Base-by-base conservation (phyloP, 2,113 vertebrate species). In the Tricholaema leucomelas region DNA sequence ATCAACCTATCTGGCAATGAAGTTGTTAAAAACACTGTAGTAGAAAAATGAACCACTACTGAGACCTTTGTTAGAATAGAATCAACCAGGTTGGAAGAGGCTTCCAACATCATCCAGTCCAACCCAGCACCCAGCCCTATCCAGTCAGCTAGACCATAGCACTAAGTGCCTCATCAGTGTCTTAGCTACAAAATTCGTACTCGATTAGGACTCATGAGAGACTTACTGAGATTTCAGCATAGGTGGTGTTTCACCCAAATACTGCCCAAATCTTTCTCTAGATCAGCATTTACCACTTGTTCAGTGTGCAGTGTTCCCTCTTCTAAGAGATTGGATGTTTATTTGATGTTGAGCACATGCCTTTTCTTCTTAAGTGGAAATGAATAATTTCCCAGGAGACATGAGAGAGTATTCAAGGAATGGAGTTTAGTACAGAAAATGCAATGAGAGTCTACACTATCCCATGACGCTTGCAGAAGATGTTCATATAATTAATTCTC, bases 341-440 rank as follows among this genome's bases (percentile, higher is more conserved):
- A 79, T 88, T 76, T 87, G 67, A 80, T 2, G 6, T 59, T 63
- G 33, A 92, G 31, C n/a, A 65, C 33, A 63, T 70, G n/a, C 25
- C 10, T 92, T 82, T 92, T 75, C 71, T 69, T 93, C 82, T 91
- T 92, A 88, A 93, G 91, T 84, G 44, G 59, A 64, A 82, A 80
- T 74, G 55, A 85, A 87, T 84, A 66, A 75, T 54, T 79, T 19
- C 77, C 63, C 83, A 66, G 28, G 90, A 91, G 90, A 84, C 61
- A n/a, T n/a, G n/a, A 36, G 15, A 90, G 36, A 93, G 78, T 92
- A 81, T 90, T 93, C 74, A 75, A 79, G 36, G 88, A 86, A 73
- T 31, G 6, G 24, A 83, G 64, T 90, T 84, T 86, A 79, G 31
- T 65, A 38, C 36, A 79, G 50, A 91, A 93, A 93, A 85, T 66